Percentiles rank a stretch among this genome's conserved stretches.
Conservation (phyloP, 2,888 invertebrate genomes). For the Dorcus hopei region DNA sequence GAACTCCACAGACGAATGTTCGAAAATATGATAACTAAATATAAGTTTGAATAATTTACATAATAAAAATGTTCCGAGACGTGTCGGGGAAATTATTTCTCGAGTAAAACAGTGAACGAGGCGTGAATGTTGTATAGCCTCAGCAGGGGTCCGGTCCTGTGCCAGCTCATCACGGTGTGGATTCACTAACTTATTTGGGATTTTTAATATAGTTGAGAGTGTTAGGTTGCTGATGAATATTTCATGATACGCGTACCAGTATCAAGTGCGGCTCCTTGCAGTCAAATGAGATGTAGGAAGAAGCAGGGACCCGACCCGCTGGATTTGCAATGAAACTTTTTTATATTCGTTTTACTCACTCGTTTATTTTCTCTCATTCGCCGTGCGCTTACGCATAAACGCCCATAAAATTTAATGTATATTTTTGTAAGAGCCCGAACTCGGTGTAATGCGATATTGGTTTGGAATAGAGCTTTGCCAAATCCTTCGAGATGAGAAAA, state of each 20-base stretch:
- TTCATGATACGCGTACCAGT: conserved; percentile 50
- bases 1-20: neutral
- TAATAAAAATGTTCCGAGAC: conserved; percentile 18
- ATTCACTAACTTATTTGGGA: conserved; percentile 47
- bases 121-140: conserved; percentile 34
- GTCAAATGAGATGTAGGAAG: conserved; percentile 45
- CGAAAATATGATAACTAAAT: neutral
- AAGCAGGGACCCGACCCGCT: conserved; percentile 38
- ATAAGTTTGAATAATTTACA: conserved; percentile 12
- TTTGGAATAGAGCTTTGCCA: conserved; percentile 24
- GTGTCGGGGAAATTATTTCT: conserved; percentile 18
- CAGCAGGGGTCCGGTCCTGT: conserved; percentile 35
- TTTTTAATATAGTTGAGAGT: conserved; percentile 52
- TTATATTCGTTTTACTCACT: conserved; percentile 44
- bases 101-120: conserved; percentile 18
- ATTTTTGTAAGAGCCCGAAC: conserved; percentile 43
- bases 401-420: conserved; percentile 48
- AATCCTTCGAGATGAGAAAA: conserved; percentile 43
- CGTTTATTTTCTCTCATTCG: conserved; percentile 43
- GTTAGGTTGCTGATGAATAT: conserved; percentile 50
- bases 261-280: conserved; percentile 43
- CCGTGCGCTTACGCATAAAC: conserved; percentile 34
- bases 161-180: conserved; percentile 33
- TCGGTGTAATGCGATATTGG: conserved; percentile 47
- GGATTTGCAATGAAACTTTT: conserved; percentile 45